Conservation (phyloP, 2,113 vertebrate genomes). For the Cyprinodon brontotheroides region DNA sequence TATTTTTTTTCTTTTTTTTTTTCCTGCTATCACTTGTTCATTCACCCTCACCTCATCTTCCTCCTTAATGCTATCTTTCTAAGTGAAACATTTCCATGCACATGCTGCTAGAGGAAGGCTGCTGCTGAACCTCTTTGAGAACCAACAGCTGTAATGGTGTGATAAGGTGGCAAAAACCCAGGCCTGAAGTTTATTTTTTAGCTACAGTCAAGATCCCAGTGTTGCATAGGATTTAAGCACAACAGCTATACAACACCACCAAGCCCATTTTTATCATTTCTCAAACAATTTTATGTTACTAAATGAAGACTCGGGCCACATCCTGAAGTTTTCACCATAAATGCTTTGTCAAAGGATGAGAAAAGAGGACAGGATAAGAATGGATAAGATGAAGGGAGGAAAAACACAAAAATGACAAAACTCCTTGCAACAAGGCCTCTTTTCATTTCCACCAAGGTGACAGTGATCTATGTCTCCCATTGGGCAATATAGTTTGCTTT, state of each 20-base stretch:
- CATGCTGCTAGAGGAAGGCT: slow-evolving; percentile 7
- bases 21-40: not conserved
- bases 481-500: slow-evolving; percentile 40
- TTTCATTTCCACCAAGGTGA: slow-evolving; percentile 51
- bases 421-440: slow-evolving; percentile 16
- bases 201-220: slow-evolving; percentile 45
- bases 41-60: slow-evolving; percentile 7
- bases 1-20: not conserved
- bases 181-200: slow-evolving; percentile 48
- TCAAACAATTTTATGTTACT: slow-evolving; percentile 40
- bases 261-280: slow-evolving; percentile 50
- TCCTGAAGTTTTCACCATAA: slow-evolving; percentile 29
- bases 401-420: slow-evolving; percentile 18
- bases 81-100: slow-evolving; percentile 5
- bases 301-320: slow-evolving; percentile 54
- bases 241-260: slow-evolving; percentile 31
- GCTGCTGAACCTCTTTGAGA: slow-evolving; percentile 55
- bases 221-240: slow-evolving; percentile 29
- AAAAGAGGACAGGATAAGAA: slow-evolving; percentile 1
- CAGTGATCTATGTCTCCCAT: slow-evolving; percentile 64
- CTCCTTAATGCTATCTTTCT: slow-evolving; percentile 6
- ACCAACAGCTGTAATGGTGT: slow-evolving; percentile 64
- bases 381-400: slow-evolving; percentile 15
- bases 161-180: slow-evolving; percentile 68
- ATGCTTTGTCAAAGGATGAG: slow-evolving; percentile 44